A percentile compares a stretch with the other conserved stretches of the same genome.
Evolutionary conservation across 64 coral and sea anemone species (phyloP).

Genomic region (Catalaphyllia jardinei): DNA sequence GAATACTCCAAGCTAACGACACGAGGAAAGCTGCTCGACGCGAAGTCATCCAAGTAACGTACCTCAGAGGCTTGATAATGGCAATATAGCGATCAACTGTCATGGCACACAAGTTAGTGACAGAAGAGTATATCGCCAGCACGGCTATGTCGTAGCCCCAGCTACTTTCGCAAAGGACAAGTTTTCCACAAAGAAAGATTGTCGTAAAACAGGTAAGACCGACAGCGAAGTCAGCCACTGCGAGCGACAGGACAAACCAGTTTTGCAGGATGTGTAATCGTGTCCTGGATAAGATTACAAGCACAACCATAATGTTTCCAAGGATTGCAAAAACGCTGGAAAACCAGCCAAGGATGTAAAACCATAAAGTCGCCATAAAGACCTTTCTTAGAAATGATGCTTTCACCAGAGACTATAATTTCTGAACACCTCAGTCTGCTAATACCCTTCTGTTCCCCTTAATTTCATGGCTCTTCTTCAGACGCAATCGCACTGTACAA

Average conservation of each 20-base stretch:
- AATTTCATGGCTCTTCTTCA: too few relatives aligned
- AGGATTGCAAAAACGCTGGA: not conserved
- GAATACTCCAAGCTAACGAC: too few relatives aligned
- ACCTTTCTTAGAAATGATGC: too few relatives aligned
- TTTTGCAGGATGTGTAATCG: not conserved
- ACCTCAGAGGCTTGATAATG: too few relatives aligned
- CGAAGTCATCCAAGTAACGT: too few relatives aligned
- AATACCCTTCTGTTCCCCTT: too few relatives aligned
- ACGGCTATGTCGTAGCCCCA: not conserved
- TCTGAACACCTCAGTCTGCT: too few relatives aligned
- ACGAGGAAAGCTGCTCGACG: too few relatives aligned
- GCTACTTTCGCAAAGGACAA: not conserved
- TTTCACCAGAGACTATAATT: too few relatives aligned
- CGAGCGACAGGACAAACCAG: not conserved
- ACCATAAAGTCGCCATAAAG: not conserved
- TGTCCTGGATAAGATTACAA: not conserved
- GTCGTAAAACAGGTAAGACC: not conserved
- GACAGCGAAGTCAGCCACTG: not conserved
- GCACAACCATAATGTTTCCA: not conserved
- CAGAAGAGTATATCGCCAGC: not conserved
- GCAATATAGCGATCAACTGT: too few relatives aligned
- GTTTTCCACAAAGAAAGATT: not conserved
- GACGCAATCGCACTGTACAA: too few relatives aligned
- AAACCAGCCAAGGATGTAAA: constrained; percentile 7
- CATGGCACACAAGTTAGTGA: not conserved